phyloP scores from a whole-genome alignment of 2,113 vertebrate species.

The Neodontobutis hainanensis region DNA sequence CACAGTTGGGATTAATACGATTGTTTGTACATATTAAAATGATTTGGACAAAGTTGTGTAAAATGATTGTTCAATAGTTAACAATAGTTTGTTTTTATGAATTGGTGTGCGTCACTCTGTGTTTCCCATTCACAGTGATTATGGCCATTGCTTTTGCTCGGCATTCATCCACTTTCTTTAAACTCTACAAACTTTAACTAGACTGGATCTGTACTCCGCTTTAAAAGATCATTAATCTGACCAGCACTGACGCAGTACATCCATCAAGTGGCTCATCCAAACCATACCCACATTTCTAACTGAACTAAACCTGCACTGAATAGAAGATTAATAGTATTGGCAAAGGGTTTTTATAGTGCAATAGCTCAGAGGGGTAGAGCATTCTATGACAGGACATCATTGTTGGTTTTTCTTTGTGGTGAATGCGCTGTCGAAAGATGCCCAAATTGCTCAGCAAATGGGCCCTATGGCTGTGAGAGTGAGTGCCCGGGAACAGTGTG shows the following conservation, averaged over 20 bases:
- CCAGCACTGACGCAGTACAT: conserved; percentile 6
- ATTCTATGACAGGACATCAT: conserved; percentile 34
- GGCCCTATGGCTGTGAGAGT: conserved; percentile 6
- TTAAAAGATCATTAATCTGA: conserved; percentile 10
- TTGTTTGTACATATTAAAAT: no score
- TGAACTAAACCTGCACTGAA: conserved; percentile 11
- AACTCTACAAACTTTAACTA: conserved; percentile 6
- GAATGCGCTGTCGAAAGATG: conserved; percentile 34
- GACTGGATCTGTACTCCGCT: conserved; percentile 8
- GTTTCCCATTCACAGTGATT: not conserved
- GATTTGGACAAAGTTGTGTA: no score
- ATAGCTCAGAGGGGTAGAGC: conserved; percentile 26
- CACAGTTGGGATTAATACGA: no score
- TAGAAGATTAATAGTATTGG: conserved; percentile 9
- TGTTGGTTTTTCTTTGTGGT: conserved; percentile 32
- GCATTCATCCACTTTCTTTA: conserved; percentile 9
- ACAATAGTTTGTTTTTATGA: not conserved
- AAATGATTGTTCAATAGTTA: no score
- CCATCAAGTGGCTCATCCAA: conserved; percentile 2
- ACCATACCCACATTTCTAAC: conserved; percentile 9
- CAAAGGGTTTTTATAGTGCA: conserved; percentile 35
- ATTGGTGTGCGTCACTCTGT: not conserved
- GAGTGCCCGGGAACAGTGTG: conserved; percentile 14
- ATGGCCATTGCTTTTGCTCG: conserved; percentile 1
- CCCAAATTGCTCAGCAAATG: conserved; percentile 37